phyloP scores from a whole-genome alignment of 53 echinoderm and acorn worm species.

The Crossaster papposus region DNA sequence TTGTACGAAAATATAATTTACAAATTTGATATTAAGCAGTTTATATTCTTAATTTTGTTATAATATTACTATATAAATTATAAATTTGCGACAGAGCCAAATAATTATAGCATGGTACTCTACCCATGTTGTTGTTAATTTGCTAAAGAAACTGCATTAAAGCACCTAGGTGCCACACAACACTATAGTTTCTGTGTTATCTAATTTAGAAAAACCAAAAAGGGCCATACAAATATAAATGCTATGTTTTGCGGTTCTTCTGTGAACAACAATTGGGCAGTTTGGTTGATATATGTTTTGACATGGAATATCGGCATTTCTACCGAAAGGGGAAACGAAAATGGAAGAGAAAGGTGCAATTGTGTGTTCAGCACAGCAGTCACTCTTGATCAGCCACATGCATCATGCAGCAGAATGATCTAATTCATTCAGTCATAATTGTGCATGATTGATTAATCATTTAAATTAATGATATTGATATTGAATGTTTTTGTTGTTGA shows the following conservation, averaged over 20 bases:
- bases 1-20: neutral
- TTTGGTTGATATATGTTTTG: conserved; percentile 8
- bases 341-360: neutral
- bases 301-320: conserved; percentile 29
- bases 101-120: neutral
- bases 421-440: too few relatives aligned
- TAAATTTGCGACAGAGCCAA: neutral
- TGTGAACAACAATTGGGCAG: neutral
- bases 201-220: neutral
- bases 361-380: too few relatives aligned
- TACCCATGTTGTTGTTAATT: neutral
- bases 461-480: too few relatives aligned
- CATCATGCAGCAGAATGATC: too few relatives aligned
- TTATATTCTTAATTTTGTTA: neutral
- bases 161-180: neutral
- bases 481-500: too few relatives aligned
- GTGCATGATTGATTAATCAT: too few relatives aligned
- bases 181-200: neutral
- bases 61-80: neutral
- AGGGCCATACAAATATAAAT: neutral
- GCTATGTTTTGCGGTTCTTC: neutral
- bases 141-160: neutral
- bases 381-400: too few relatives aligned
- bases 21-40: too few relatives aligned
- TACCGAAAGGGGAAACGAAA: neutral